Evolutionary conservation across 1,140 invertebrate genomes (phyloP).

Genomic region (Nymphalis io): DNA sequence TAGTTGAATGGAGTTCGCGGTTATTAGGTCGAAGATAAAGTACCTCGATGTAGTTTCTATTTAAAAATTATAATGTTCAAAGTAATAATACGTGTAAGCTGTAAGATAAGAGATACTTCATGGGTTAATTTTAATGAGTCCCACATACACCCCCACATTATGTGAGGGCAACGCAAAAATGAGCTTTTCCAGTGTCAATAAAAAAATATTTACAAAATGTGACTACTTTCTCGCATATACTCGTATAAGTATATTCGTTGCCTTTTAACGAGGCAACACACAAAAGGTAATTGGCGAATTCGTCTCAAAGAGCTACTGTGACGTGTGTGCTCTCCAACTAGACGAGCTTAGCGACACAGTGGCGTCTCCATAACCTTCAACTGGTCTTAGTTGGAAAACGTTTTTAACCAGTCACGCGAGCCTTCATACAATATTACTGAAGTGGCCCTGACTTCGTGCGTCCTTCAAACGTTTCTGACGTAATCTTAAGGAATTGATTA

Average conservation of each 20-base stretch:
- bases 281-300: constrained; percentile 18
- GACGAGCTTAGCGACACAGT: constrained; percentile 13
- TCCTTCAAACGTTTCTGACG: constrained; percentile 29
- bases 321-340: constrained; percentile 24
- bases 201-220: neutral
- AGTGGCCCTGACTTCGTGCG: constrained; percentile 26
- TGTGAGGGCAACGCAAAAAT: too few relatives aligned
- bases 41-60: neutral
- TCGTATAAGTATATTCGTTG: neutral
- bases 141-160: too few relatives aligned
- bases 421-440: constrained; percentile 34
- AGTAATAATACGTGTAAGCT: neutral
- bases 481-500: constrained; percentile 26
- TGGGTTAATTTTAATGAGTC: too few relatives aligned
- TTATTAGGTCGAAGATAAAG: constrained; percentile 24
- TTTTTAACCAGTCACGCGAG: constrained; percentile 30
- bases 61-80: too few relatives aligned
- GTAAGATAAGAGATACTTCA: too few relatives aligned
- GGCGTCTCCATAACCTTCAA: constrained; percentile 27
- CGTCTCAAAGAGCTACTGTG: constrained; percentile 8
- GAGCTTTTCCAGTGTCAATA: too few relatives aligned
- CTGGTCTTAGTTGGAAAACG: constrained; percentile 29
- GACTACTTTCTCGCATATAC: neutral
- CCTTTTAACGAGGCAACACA: constrained; percentile 13
- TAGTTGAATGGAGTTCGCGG: constrained; percentile 22